Percentiles rank a stretch among this genome's conserved stretches.
phyloP scores from a whole-genome alignment of 1,140 invertebrate genomes.

The Aphelenchoides fujianensis region DNA sequence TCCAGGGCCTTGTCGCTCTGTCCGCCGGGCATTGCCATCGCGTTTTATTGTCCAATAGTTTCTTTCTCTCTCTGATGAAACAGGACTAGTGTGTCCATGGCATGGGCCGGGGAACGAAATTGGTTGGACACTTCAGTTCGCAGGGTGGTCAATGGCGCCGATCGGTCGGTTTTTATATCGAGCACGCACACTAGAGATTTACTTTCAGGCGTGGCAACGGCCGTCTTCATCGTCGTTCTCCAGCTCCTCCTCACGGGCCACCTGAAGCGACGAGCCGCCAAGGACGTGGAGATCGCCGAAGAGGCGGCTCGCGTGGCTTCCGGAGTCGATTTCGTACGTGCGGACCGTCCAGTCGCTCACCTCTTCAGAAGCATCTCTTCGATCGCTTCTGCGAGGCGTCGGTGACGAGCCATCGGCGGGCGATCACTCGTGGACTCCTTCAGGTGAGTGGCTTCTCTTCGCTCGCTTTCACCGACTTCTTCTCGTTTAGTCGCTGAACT shows the following conservation, averaged over 20 bases:
- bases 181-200: too few species aligned
- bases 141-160: too few species aligned
- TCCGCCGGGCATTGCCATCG: slow-evolving; percentile 55
- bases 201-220: slow-evolving; percentile 41
- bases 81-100: too few species aligned
- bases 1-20: slow-evolving; percentile 53
- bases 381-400: slow-evolving; percentile 36
- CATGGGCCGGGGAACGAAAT: slow-evolving; percentile 63
- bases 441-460: slow-evolving; percentile 27
- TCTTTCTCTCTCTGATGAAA: too few species aligned
- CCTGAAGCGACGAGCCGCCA: slow-evolving; percentile 39
- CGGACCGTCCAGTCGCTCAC: slow-evolving; percentile 44
- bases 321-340: slow-evolving; percentile 46
- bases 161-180: too few species aligned
- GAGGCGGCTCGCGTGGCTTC: slow-evolving; percentile 24
- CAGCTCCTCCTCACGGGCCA: slow-evolving; percentile 38
- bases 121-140: slow-evolving; percentile 22
- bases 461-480: slow-evolving; percentile 34
- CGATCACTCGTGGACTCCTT: slow-evolving; percentile 37
- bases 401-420: slow-evolving; percentile 28
- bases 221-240: slow-evolving; percentile 36
- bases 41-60: too few species aligned
- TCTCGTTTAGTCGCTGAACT: slow-evolving; percentile 39
- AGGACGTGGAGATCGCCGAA: slow-evolving; percentile 33
- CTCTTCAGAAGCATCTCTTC: slow-evolving; percentile 39